These are phyloP conservation scores for Antigone vipio DNA, from an alignment of 2,113 vertebrate species.

Conservation along the genomic window DNA sequence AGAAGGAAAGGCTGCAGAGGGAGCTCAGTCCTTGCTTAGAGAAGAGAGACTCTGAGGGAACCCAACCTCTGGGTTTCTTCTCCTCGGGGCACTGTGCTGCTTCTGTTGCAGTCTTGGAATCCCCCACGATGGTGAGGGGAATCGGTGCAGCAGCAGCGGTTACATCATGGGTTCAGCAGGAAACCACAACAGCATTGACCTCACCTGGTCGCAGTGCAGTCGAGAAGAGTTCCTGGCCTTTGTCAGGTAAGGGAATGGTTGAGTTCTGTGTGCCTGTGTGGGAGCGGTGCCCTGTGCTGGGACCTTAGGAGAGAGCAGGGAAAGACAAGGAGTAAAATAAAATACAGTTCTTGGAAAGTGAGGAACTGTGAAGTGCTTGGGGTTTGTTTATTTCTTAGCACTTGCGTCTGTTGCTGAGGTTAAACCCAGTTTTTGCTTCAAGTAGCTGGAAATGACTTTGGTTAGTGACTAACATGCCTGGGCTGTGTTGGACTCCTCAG, in stretches of 20 bases:
- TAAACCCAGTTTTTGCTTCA: not conserved
- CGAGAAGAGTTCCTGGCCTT: conserved; percentile 80
- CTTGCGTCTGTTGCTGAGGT: not conserved
- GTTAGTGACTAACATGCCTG: not conserved
- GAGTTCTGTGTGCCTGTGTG: not conserved
- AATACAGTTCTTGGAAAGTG: not conserved
- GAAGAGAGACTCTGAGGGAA: not conserved
- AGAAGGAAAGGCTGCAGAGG: conserved; percentile 13
- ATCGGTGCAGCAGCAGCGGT: conserved; percentile 79
- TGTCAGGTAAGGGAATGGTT: conserved; percentile 77
- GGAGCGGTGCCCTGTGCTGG: not conserved
- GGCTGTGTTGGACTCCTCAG: not conserved
- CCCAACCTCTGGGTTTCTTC: not conserved
- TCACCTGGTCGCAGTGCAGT: conserved; percentile 90
- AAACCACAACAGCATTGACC: conserved; percentile 79
- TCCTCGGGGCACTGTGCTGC: not conserved
- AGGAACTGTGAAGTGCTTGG: not conserved
- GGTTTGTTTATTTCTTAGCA: not conserved
- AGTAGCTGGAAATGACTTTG: not conserved
- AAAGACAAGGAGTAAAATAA: not conserved
- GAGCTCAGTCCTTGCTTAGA: not conserved
- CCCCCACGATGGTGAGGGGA: conserved; percentile 85
- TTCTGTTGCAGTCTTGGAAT: conserved; percentile 84
- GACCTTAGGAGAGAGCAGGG: not conserved
- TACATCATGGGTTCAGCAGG: conserved; percentile 90